Conservation (phyloP, 2,797 vertebrate species). For the Hirundo rustica region DNA sequence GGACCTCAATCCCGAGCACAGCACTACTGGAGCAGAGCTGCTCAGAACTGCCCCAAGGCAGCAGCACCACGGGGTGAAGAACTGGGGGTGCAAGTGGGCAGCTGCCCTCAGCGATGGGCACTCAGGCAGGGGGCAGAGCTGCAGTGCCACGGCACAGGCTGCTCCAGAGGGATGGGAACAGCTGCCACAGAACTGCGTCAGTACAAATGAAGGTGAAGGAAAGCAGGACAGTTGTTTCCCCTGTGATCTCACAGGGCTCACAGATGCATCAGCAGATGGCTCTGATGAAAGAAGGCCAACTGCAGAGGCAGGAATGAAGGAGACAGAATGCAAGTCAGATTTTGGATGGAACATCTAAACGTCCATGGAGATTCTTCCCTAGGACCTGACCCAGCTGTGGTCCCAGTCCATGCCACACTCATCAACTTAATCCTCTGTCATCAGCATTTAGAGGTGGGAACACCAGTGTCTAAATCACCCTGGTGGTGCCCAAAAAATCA, state of each 20-base stretch:
- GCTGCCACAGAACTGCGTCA: conserved; percentile 41
- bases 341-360: not conserved
- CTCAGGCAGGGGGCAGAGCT: not conserved
- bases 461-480: not conserved
- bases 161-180: conserved; percentile 10
- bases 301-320: conserved; percentile 18
- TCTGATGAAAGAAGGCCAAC: conserved; percentile 38
- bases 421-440: not conserved
- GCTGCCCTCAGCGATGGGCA: not conserved
- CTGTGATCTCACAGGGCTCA: conserved; percentile 28
- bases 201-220: conserved; percentile 63
- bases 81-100: not conserved
- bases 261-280: conserved; percentile 62
- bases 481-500: not conserved
- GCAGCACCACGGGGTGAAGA: not conserved
- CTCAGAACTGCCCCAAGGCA: not conserved
- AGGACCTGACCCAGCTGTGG: not conserved
- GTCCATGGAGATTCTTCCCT: not conserved
- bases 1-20: not conserved
- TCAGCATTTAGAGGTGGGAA: not conserved
- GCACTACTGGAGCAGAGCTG: not conserved
- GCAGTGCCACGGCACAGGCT: not conserved
- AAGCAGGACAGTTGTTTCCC: conserved; percentile 63
- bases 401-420: not conserved
- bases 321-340: not conserved